A percentile compares a stretch with the other conserved stretches of the same genome.
Conservation (phyloP, 1,140 invertebrate genomes). For the Drosophila orosa region DNA sequence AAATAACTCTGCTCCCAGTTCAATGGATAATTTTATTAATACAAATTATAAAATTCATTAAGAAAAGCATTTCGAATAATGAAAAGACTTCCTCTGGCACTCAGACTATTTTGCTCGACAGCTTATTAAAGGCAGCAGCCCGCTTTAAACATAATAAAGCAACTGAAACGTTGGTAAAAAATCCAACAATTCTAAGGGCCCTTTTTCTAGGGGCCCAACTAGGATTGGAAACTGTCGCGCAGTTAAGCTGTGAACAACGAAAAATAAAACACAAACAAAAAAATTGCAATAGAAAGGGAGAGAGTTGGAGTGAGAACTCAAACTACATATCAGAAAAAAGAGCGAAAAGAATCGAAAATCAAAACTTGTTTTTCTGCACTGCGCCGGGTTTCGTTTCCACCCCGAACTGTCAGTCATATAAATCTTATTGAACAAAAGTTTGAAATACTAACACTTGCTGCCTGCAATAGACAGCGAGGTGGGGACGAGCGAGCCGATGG, state of each 20-base stretch:
- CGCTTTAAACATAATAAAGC: not conserved
- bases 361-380: conserved; percentile 43
- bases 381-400: conserved; percentile 29
- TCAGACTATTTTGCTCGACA: not conserved
- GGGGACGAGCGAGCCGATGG: not conserved
- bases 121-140: not conserved
- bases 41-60: not conserved
- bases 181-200: conserved; percentile 3
- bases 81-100: not conserved
- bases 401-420: conserved; percentile 70
- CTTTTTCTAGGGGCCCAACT: conserved; percentile 5
- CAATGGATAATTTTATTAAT: not conserved
- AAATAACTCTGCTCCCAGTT: not conserved
- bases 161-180: conserved; percentile 1
- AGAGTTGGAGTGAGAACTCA: not conserved
- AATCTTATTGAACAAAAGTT: conserved; percentile 75
- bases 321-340: conserved; percentile 15
- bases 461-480: conserved; percentile 19
- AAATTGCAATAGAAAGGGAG: not conserved
- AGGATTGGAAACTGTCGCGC: conserved; percentile 25
- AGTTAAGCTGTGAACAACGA: conserved; percentile 30
- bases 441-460: conserved; percentile 66
- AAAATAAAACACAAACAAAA: conserved; percentile 13
- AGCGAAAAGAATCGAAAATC: conserved; percentile 47
- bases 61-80: too few species aligned